A percentile compares a stretch with the other conserved stretches of the same genome.
These are phyloP conservation scores for Halictus quadricinctus DNA, from an alignment of 2,888 invertebrate genomes.

Conservation along the genomic window DNA sequence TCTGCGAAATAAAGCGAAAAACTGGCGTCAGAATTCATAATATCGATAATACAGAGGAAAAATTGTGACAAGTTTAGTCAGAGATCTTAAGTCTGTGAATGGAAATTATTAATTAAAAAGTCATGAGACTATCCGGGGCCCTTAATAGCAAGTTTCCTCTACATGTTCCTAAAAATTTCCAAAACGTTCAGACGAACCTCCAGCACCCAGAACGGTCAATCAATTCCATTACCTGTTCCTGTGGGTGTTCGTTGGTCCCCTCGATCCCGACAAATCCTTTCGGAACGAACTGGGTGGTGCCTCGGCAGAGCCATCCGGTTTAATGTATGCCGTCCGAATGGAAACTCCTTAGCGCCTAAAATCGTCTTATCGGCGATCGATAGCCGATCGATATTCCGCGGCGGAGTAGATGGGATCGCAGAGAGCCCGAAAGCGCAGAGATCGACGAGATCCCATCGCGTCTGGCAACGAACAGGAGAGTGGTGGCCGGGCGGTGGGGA, in stretches of 20 bases:
- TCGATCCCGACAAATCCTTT: constrained; percentile 54
- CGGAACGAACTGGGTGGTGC: constrained; percentile 45
- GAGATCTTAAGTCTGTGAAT: too few relatives aligned
- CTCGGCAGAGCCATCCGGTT: constrained; percentile 48
- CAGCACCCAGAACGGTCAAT: neutral
- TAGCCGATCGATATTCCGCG: constrained; percentile 78
- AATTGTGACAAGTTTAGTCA: too few relatives aligned
- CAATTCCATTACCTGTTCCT: constrained; percentile 7
- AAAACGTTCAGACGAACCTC: neutral
- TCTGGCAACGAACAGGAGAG: constrained; percentile 47
- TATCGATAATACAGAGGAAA: too few relatives aligned
- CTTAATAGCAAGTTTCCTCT: neutral
- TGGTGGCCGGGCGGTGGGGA: constrained; percentile 4
- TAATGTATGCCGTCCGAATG: constrained; percentile 77
- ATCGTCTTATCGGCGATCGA: constrained; percentile 79
- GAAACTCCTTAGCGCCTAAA: constrained; percentile 80
- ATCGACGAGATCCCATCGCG: constrained; percentile 78
- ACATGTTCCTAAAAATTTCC: neutral
- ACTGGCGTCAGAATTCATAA: too few relatives aligned
- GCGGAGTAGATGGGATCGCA: constrained; percentile 77
- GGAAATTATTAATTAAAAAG: too few relatives aligned
- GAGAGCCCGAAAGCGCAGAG: constrained; percentile 75
- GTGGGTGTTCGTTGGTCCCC: constrained; percentile 10
- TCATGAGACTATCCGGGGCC: too few relatives aligned
- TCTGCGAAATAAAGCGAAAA: too few relatives aligned